Evolutionary conservation across 2,797 vertebrate genomes (phyloP).

Genomic region (Enteromius anoplus): DNA sequence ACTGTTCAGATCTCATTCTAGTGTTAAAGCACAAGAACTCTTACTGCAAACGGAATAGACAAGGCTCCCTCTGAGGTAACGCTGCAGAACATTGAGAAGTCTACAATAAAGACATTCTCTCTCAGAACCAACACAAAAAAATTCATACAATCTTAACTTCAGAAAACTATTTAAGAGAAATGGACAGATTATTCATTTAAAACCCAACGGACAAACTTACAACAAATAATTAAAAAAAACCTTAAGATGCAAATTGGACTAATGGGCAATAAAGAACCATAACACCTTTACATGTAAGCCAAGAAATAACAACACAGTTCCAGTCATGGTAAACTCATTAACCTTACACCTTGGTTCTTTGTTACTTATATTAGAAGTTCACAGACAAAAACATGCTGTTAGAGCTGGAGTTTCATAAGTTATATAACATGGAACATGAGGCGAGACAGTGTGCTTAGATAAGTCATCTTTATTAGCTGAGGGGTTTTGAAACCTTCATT

Average conservation of each 20-base stretch:
- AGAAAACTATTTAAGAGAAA: background rate
- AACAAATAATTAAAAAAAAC: background rate
- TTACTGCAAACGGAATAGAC: background rate
- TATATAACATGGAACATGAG: constrained; percentile 18
- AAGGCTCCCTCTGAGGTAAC: background rate
- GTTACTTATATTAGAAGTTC: background rate
- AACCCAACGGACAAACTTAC: background rate
- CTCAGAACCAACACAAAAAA: background rate
- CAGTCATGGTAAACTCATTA: background rate
- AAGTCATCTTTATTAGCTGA: constrained; percentile 1
- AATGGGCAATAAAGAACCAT: background rate
- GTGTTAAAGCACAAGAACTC: background rate
- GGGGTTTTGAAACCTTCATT: background rate
- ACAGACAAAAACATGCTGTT: background rate
- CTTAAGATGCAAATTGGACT: background rate
- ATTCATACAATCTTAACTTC: background rate
- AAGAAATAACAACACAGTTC: background rate
- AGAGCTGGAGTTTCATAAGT: background rate
- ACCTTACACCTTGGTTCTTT: background rate
- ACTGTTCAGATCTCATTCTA: constrained; percentile 1
- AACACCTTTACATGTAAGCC: background rate
- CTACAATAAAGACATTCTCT: background rate
- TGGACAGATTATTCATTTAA: background rate
- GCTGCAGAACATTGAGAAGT: background rate
- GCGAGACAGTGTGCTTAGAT: background rate